Evolutionary conservation across 2,888 invertebrate genomes (phyloP), one percentile per base, ranked within the genome.

Genomic region (Drosophila colorata): DNA sequence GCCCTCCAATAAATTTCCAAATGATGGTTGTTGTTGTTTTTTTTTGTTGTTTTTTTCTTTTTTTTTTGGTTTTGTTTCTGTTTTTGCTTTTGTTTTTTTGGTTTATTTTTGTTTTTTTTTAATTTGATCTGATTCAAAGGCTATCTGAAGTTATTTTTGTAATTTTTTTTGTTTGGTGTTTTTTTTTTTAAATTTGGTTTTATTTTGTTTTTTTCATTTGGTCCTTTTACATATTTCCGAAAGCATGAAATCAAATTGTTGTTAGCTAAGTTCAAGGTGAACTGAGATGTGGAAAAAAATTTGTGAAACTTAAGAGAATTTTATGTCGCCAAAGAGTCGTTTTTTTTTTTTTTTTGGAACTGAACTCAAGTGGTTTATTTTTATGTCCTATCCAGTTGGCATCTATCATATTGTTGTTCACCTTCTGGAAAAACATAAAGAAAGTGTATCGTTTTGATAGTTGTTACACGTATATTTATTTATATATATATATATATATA

Each of bases 181-280:
- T 40, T 7, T 8, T 23, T 13, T 38, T 4, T 25, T 37, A 8
- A 28, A 28, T 28, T 28, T 28, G 6, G 23, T 6, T 13, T 13
- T 16, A 8, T 16, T 16, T 37, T 3, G 8, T 35, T 37, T 59
- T 37, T 46, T 8, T 28, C 20, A 28, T 25, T 25, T 37, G 7
- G 14, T 14, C n/a, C 25, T 28, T 31, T 61, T n/a, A 56, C 49
- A 67, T 46, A 46, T 66, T 58, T 44, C 52, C 58, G 48, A 43
- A 68, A 68, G 2, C 56, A 3, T 5, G 25, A 28, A 28, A 28
- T 28, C 25, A 28, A 28, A 8, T 28, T 3, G 11, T 31, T 31
- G 9, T 11, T 11, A 11, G 31, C 31, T 31, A 35, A 43, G n/a
- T 6, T 25, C 37, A 37, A 55, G 1, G 53, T 23, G 1, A 38